Base-by-base conservation (phyloP, 1,140 invertebrate species). In the Mylabris phalerata region DNA sequence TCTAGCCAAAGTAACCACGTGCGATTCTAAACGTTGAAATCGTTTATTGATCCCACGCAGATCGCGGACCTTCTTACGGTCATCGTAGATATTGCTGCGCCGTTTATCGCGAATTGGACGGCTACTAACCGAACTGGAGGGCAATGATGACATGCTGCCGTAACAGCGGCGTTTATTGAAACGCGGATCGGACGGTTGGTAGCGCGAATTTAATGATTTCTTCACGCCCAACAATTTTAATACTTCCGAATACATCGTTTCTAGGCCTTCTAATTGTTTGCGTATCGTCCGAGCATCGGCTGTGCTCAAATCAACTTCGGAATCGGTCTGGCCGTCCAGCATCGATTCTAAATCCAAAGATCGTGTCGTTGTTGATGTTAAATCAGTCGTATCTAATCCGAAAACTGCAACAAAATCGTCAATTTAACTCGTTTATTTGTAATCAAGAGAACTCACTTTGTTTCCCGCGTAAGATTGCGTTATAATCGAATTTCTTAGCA, bases 1-100 rank as follows among this genome's bases (percentile, higher is more conserved):
- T 54, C 92, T 79, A 1, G 93, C 92, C 46, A 96, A 75, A 4
- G 93, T 95, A 6, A 95, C 90, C 9, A 95, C 92, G 72, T 96
- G 93, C 6, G 90, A 90, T 75, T 96, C 93, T 49, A 96, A 75
- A 11, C 91, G 78, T 73, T 94, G 90, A 74, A 95, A 94, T 50
- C 92, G 79, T 73, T 91, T 90, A 70, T 92, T 91, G 70, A 91
- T 86, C 61, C 85, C 85, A 85, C 92, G 76, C 9, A 87, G 78
- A 67, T 90, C 87, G 73, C 87, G 83, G 63, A 84, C 82, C 78
- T 89, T 89, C 73, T 88, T 87, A 54, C 85, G 78, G 48, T 88
- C 84, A 45, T 85, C 80, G 10, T 42, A n/a, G 9, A 11, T 11
- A 48, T 77, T 74, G 45, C 78, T 75, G 48, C 79, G 77, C 63